phyloP scores from a whole-genome alignment of 2,113 vertebrate species.

The Regulus satrapa region DNA sequence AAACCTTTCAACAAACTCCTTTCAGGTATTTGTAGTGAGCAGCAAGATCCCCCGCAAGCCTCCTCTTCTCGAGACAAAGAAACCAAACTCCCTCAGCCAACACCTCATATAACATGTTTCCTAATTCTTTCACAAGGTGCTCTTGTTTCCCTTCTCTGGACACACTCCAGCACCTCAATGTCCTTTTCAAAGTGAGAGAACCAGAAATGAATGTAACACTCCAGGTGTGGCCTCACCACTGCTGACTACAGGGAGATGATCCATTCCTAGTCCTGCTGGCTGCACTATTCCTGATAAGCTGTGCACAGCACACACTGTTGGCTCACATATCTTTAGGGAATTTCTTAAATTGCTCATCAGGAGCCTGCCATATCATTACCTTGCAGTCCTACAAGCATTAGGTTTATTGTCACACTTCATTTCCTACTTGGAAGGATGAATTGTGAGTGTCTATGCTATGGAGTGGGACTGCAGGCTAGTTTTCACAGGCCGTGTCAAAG shows the following conservation, averaged over 20 bases:
- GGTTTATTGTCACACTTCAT: not conserved
- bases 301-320: not conserved
- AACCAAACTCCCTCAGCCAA: not conserved
- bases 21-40: not conserved
- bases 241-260: not conserved
- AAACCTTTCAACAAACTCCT: not conserved
- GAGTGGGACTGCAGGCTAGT: not conserved
- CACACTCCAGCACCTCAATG: not conserved
- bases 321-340: not conserved
- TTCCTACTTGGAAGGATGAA: not conserved
- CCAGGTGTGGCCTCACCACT: not conserved
- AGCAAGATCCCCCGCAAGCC: not conserved
- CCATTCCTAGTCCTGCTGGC: not conserved
- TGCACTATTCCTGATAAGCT: not conserved
- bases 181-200: not conserved
- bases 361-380: not conserved
- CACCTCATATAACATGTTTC: not conserved
- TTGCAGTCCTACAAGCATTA: not conserved
- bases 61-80: not conserved
- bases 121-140: not conserved
- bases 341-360: not conserved
- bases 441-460: not conserved
- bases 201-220: not conserved
- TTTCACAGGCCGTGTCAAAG: not conserved
- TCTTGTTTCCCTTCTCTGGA: not conserved